phyloP scores from a whole-genome alignment of 1,140 invertebrate species.

The honey bee (Apis mellifera) region Amel_HAv3.1 CM009938.2:6958501-6959000 shows the following conservation, averaged over 20 bases:
- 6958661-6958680: too few relatives aligned
- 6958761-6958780: constrained; percentile 4
- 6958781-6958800: constrained; percentile 12
- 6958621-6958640: background rate
- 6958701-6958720: background rate
- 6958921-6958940: constrained; percentile 78
- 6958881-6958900: constrained; percentile 82
- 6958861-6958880: constrained; percentile 80
- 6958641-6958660: background rate
- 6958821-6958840: constrained; percentile 78
- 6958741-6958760: constrained; percentile 56
- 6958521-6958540: too few relatives aligned
- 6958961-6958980: constrained; percentile 23
- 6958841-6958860: constrained; percentile 81
- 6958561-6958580: too few relatives aligned
- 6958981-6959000: constrained; percentile 28
- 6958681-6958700: background rate
- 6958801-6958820: constrained; percentile 67
- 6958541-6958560: too few relatives aligned
- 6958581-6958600: too few relatives aligned
- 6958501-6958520: background rate
- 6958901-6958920: constrained; percentile 79
- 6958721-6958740: background rate
- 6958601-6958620: too few relatives aligned
- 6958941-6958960: constrained; percentile 63